These are phyloP conservation scores for Zaprionus nigranus DNA, from an alignment of 1,140 invertebrate species.

Conservation along the genomic window DNA sequence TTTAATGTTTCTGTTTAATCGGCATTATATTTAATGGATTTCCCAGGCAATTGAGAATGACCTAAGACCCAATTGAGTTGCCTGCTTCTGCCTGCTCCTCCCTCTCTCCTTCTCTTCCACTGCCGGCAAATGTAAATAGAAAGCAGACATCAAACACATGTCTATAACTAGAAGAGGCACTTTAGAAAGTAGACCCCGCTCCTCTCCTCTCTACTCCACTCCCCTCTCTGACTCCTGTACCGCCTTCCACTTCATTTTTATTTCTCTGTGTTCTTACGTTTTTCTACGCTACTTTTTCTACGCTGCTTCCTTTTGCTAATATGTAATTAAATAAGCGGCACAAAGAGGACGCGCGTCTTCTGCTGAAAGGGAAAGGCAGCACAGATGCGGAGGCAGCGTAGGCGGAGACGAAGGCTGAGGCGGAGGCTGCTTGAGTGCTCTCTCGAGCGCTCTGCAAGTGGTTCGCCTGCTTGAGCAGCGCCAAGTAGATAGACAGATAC, in stretches of 20 bases:
- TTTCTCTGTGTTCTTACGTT: conserved; percentile 19
- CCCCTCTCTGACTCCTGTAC: not conserved
- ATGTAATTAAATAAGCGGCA: conserved; percentile 81
- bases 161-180: conserved; percentile 32
- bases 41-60: not conserved
- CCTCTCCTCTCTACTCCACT: not conserved
- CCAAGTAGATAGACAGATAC: conserved; percentile 43
- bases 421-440: conserved; percentile 56
- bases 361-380: conserved; percentile 45
- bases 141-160: conserved; percentile 53
- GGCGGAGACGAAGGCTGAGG: not conserved
- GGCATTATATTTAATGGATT: conserved; percentile 6
- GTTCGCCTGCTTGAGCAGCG: conserved; percentile 65
- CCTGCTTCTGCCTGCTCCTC: not conserved
- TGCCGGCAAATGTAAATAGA: conserved; percentile 39
- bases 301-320: conserved; percentile 69
- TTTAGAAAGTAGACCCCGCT: conserved; percentile 2
- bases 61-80: conserved; percentile 11
- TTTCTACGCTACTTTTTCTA: conserved; percentile 47
- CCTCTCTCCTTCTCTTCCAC: not conserved
- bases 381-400: not conserved
- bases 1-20: conserved; percentile 1
- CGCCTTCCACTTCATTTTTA: conserved; percentile 25
- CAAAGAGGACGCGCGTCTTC: conserved; percentile 57
- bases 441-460: conserved; percentile 69